A percentile compares a stretch with the other conserved stretches of the same genome.
Evolutionary conservation across 2,113 vertebrate species (phyloP).

Genomic region (Uria lomvia): DNA sequence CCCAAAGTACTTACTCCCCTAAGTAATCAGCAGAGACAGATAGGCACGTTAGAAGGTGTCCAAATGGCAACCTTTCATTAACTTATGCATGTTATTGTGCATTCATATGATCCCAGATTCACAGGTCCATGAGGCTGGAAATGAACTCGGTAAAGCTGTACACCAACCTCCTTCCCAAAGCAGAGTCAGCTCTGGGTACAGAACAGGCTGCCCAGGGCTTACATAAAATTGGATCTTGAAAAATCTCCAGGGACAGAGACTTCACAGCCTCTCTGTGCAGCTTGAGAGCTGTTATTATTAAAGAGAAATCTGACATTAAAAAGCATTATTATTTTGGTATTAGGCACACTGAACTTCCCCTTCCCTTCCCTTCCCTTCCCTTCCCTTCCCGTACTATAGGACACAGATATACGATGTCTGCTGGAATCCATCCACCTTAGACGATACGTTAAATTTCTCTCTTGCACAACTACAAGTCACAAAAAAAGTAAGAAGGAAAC

Average conservation of each 20-base stretch:
- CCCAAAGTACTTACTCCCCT: not conserved
- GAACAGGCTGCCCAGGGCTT: not conserved
- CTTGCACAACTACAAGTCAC: not conserved
- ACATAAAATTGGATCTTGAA: not conserved
- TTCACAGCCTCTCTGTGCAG: not conserved
- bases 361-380: not conserved
- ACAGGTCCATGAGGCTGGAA: not conserved
- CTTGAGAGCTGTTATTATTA: not conserved
- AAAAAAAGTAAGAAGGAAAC: not conserved
- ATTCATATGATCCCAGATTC: not conserved
- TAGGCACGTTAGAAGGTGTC: not conserved
- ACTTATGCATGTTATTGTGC: not conserved
- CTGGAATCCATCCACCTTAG: not conserved
- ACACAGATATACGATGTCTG: not conserved
- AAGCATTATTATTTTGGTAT: not conserved
- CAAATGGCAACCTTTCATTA: not conserved
- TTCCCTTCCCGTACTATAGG: not conserved
- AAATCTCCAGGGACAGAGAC: not conserved
- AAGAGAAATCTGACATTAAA: not conserved
- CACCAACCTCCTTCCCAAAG: not conserved
- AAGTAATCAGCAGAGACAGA: not conserved
- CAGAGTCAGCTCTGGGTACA: fast-evolving
- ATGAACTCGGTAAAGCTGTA: not conserved
- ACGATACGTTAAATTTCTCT: not conserved
- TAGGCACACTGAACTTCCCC: not conserved